phyloP scores from a whole-genome alignment of 2,888 invertebrate genomes.

The Tetragonula carbonaria region DNA sequence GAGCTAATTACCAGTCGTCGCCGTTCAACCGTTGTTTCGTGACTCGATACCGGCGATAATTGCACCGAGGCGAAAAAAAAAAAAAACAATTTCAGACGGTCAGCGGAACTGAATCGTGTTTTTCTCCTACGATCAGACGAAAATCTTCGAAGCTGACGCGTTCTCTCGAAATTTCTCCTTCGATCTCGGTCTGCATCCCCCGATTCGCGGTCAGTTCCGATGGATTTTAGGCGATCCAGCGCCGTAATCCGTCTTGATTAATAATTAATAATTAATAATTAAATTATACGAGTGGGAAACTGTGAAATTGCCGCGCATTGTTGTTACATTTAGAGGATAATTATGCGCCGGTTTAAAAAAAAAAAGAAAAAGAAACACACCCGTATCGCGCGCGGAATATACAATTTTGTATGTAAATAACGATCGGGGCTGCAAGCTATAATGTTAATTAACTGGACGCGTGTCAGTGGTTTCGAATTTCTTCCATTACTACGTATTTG shows the following conservation, averaged over 20 bases:
- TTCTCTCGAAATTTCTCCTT: background rate
- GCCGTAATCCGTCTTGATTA: slow-evolving; percentile 42
- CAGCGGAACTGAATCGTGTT: background rate
- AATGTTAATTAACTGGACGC: slow-evolving; percentile 41
- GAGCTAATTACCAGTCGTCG: slow-evolving; percentile 59
- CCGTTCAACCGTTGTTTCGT: slow-evolving; percentile 20
- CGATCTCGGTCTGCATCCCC: background rate
- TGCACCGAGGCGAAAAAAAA: slow-evolving; percentile 32
- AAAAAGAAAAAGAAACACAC: background rate
- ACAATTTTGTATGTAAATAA: slow-evolving; percentile 13
- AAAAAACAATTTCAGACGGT: background rate
- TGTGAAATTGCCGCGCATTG: slow-evolving; percentile 50
- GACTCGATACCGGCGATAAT: slow-evolving; percentile 17
- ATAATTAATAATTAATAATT: slow-evolving; percentile 60
- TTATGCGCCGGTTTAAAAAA: slow-evolving; percentile 42
- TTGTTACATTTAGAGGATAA: slow-evolving; percentile 45
- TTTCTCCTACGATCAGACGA: too few species aligned
- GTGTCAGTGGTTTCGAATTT: slow-evolving; percentile 27
- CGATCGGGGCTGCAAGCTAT: background rate
- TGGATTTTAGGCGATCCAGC: slow-evolving; percentile 14
- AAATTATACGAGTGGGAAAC: slow-evolving; percentile 54
- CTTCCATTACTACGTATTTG: slow-evolving; percentile 27
- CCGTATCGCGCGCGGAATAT: background rate
- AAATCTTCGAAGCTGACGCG: background rate
- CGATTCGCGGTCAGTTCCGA: background rate